These are phyloP conservation scores for Chaunax sp. DNA, from an alignment of 2,797 vertebrate genomes.

Conservation along the genomic window DNA sequence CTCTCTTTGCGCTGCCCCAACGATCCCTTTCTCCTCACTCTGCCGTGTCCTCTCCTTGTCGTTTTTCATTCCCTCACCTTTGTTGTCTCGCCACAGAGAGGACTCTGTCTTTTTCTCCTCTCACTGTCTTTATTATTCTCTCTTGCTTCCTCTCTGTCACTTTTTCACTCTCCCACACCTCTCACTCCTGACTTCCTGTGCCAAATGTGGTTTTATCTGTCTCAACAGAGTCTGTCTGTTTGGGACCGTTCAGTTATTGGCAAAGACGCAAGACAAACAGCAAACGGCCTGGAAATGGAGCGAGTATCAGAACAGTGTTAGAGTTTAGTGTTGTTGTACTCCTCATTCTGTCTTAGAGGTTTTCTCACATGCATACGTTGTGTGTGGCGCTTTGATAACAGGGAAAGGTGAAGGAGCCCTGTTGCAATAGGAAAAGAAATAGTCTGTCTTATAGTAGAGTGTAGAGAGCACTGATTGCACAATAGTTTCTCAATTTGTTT, in stretches of 20 bases:
- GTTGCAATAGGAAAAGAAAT: no score
- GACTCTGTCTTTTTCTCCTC: not conserved
- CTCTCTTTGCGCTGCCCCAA: constrained; percentile 13
- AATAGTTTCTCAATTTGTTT: no score
- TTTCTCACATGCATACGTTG: no score
- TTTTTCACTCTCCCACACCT: constrained; percentile 27
- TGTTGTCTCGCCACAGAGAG: constrained; percentile 10
- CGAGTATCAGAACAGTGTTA: constrained; percentile 35
- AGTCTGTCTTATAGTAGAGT: no score
- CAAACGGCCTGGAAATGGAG: constrained; percentile 56
- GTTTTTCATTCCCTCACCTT: constrained; percentile 41
- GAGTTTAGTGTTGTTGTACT: constrained; percentile 15
- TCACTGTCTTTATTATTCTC: constrained; percentile 19
- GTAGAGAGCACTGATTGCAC: no score
- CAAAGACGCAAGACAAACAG: constrained; percentile 61
- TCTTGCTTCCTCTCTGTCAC: constrained; percentile 27
- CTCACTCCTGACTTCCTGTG: constrained; percentile 35
- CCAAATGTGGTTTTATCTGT: constrained; percentile 68
- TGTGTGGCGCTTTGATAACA: no score
- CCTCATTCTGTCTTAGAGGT: no score
- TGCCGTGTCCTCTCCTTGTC: constrained; percentile 15
- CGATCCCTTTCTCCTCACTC: constrained; percentile 27
- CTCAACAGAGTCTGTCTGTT: constrained; percentile 65
- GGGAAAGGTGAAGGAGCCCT: no score
- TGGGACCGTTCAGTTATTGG: constrained; percentile 57